Evolutionary conservation across 2,113 vertebrate species (phyloP), one percentile per base, ranked within the genome.

Genomic region (Atractosteus spatula): DNA sequence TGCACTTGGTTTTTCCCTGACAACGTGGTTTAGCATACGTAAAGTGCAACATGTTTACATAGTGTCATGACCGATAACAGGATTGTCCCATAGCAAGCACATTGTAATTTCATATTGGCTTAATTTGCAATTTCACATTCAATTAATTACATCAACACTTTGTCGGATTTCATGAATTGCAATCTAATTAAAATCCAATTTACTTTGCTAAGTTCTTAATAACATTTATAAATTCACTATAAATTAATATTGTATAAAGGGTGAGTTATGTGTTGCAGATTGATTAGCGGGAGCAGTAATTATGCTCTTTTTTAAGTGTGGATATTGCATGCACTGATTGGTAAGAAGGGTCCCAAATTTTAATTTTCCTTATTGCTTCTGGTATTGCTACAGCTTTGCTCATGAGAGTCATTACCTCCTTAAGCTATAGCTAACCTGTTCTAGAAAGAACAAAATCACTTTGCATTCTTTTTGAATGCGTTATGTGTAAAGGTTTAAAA

Each of bases 181-280:
- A 76, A 86, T 85, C 81, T 87, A 89, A 91, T 91, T 90, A 87
- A 81, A 69, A 62, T 71, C 82, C 89, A 88, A 91, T 90, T 87
- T 86, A 78, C 84, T 84, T 86, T 68, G 77, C 65, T 70, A 3
- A 8, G 59, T 70, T 79, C 73, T 82, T 81, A 79, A 87, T 81
- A 83, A 88, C 86, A 86, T 88, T 90, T 85, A 82, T 81, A 87
- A 87, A 89, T 81, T 82, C 83, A 72, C 78, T 75, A 77, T 84
- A 85, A 90, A 88, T 89, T 80, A 88, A 87, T 83, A 78, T 77
- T 77, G 81, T 84, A 84, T 85, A 73, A 81, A 79, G 80, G 72
- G 76, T 80, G 77, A 88, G 86, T 86, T 84, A 75, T 71, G 61
- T 85, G 81, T 74, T 72, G 68, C 84, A 80, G 82, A 86, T 88